Conservation (phyloP, 1,140 invertebrate genomes). For the Phthorimaea operculella region DNA sequence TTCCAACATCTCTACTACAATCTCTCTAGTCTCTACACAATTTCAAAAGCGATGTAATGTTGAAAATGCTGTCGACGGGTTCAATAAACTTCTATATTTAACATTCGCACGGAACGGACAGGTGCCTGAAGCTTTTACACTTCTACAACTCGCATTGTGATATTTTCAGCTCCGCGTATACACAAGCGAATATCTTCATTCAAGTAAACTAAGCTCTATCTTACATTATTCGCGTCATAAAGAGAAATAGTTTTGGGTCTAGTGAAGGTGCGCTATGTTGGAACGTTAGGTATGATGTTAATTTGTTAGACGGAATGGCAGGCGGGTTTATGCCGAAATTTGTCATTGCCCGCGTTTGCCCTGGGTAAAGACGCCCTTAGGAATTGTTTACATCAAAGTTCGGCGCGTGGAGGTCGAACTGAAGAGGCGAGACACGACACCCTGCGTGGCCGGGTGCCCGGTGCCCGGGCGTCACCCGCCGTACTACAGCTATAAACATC, state of each 20-base stretch:
- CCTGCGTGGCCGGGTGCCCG: background rate
- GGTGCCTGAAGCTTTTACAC: background rate
- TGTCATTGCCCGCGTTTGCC: no score
- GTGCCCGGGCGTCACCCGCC: background rate
- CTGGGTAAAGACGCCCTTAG: background rate
- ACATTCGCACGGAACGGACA: slow-evolving; percentile 6
- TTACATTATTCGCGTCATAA: background rate
- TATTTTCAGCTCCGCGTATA: background rate
- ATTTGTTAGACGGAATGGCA: background rate
- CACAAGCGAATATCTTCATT: background rate
- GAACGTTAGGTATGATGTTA: background rate
- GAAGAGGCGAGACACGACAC: background rate
- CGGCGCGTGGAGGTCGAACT: background rate
- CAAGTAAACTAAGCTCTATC: background rate
- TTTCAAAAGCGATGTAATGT: background rate
- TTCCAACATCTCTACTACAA: background rate
- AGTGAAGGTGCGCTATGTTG: background rate
- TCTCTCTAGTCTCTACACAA: background rate
- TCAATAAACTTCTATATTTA: slow-evolving; percentile 32
- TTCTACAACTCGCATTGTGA: background rate
- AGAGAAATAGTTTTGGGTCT: background rate
- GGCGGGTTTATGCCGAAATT: background rate
- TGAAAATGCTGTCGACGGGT: slow-evolving; percentile 15
- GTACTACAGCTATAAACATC: background rate
- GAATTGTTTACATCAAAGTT: slow-evolving; percentile 1